phyloP scores from a whole-genome alignment of 2,113 vertebrate genomes.

The Sitta europaea region DNA sequence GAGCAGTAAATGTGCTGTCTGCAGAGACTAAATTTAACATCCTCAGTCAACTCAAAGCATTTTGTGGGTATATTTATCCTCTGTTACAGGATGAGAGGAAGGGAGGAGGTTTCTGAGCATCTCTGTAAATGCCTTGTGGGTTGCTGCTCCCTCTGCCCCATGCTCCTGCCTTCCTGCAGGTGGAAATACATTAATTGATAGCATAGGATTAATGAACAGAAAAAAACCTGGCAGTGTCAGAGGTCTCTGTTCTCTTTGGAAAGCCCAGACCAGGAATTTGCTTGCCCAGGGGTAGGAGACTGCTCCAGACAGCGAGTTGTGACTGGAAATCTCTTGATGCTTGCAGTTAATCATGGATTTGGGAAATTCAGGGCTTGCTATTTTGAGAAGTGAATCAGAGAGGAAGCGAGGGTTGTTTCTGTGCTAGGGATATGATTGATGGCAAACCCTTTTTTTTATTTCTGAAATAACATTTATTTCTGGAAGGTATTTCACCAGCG shows the following conservation, averaged over 20 bases:
- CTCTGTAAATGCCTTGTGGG: neutral
- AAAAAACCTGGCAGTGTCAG: neutral
- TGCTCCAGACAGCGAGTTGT: fast-evolving
- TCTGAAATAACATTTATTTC: neutral
- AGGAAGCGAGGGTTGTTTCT: neutral
- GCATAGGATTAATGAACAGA: neutral
- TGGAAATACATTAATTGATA: neutral
- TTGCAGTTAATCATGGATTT: neutral
- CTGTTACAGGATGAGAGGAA: neutral
- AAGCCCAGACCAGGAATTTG: neutral
- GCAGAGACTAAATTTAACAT: slow-evolving; percentile 17
- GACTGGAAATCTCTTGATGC: neutral
- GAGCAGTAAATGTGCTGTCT: neutral
- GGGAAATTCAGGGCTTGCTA: neutral
- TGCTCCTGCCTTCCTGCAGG: neutral
- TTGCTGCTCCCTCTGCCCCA: neutral
- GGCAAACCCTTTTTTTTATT: neutral
- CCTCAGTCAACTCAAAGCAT: neutral
- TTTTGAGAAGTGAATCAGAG: neutral
- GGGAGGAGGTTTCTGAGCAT: neutral
- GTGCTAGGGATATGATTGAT: neutral
- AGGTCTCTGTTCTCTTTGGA: neutral
- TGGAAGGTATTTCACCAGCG: neutral
- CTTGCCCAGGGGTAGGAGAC: neutral
- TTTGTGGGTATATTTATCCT: neutral